Evolutionary conservation across 2,797 vertebrate species (phyloP).

Genomic region (Danio kyathit): DNA sequence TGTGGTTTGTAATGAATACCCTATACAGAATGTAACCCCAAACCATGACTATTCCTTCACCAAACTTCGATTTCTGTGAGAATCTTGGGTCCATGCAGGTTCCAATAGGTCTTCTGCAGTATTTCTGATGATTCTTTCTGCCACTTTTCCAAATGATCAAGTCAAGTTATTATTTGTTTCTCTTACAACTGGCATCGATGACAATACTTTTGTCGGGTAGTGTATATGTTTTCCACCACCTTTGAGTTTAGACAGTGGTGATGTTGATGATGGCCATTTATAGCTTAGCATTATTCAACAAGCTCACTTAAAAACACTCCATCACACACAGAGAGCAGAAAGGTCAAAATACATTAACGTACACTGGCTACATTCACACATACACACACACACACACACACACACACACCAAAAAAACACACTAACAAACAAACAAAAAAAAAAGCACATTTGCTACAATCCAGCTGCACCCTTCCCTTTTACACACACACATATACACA

Average conservation of each 20-base stretch:
- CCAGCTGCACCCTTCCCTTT: constrained; percentile 28
- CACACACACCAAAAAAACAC: constrained; percentile 1
- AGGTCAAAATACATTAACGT: constrained; percentile 23
- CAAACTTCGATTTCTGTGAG: too few species aligned
- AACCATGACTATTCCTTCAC: too few species aligned
- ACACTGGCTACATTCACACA: neutral
- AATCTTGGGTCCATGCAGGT: too few species aligned
- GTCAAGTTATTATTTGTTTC: too few species aligned
- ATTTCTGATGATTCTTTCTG: too few species aligned
- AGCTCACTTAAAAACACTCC: constrained; percentile 16
- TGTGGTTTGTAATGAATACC: too few species aligned
- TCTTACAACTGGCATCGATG: too few species aligned
- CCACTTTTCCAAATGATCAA: too few species aligned
- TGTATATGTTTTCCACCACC: neutral
- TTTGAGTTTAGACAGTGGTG: constrained; percentile 16
- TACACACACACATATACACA: constrained; percentile 25
- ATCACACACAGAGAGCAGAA: neutral
- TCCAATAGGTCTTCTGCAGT: too few species aligned
- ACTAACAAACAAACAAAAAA: neutral
- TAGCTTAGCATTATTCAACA: constrained; percentile 36
- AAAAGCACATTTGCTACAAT: constrained; percentile 33
- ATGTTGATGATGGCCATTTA: constrained; percentile 35
- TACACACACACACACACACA: constrained; percentile 6
- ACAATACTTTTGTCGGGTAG: too few species aligned
- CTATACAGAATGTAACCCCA: too few species aligned